Percentiles rank a stretch among this genome's conserved stretches.
Evolutionary conservation across 2,797 vertebrate species (phyloP).

Genomic region (Sebastes variabilis): DNA sequence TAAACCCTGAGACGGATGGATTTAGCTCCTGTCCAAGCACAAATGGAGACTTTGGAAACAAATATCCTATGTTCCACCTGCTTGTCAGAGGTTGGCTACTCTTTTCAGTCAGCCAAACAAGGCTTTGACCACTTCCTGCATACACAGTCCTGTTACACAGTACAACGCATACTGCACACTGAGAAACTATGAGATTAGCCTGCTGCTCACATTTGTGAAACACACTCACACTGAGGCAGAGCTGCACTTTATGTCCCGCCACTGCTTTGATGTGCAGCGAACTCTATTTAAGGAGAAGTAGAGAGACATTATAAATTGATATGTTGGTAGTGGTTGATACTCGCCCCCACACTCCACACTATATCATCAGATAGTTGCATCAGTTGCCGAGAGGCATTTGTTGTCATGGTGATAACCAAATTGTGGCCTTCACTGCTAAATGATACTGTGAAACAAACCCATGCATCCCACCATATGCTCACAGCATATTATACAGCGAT

Average conservation of each 20-base stretch:
- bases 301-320: slow-evolving; percentile 48
- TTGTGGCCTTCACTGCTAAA: slow-evolving; percentile 46
- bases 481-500: slow-evolving; percentile 35
- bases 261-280: slow-evolving; percentile 32
- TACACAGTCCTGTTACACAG: neutral
- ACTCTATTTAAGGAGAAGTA: slow-evolving; percentile 31
- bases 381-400: slow-evolving; percentile 51
- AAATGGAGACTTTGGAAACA: slow-evolving; percentile 30
- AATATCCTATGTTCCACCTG: neutral
- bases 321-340: slow-evolving; percentile 48
- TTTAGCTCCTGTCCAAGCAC: slow-evolving; percentile 4
- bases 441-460: slow-evolving; percentile 39
- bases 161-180: slow-evolving; percentile 3
- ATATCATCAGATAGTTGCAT: slow-evolving; percentile 43
- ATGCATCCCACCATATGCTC: slow-evolving; percentile 1
- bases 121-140: slow-evolving; percentile 49
- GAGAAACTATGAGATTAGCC: slow-evolving; percentile 1
- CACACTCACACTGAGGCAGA: neutral
- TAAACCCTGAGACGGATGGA: slow-evolving; percentile 27
- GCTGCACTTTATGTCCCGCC: slow-evolving; percentile 7
- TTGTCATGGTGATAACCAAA: slow-evolving; percentile 77
- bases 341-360: slow-evolving; percentile 46
- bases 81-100: slow-evolving; percentile 19
- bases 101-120: slow-evolving; percentile 25
- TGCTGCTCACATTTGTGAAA: slow-evolving; percentile 1